Evolutionary conservation across 2,113 vertebrate genomes (phyloP).

Genomic region (Urocynchramus pylzowi): DNA sequence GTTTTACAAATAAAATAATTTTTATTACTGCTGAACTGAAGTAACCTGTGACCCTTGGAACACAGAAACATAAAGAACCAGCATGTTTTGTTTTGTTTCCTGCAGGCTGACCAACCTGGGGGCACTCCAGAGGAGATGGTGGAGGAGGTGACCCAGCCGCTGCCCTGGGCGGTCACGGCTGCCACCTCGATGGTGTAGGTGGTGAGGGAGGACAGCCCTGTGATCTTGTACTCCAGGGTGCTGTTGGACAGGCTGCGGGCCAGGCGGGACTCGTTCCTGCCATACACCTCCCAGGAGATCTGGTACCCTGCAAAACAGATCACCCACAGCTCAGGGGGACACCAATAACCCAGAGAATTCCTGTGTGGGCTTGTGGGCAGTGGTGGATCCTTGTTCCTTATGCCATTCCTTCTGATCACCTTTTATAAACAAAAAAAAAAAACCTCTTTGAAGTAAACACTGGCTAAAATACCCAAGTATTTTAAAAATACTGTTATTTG

Average conservation of each 20-base stretch:
- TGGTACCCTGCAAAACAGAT: slow-evolving; percentile 76
- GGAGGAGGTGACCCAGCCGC: slow-evolving; percentile 80
- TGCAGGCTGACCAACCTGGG: slow-evolving; percentile 79
- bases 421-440: neutral
- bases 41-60: neutral
- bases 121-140: slow-evolving; percentile 95
- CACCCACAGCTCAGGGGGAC: neutral
- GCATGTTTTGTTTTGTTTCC: neutral
- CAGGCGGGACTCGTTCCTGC: slow-evolving; percentile 77
- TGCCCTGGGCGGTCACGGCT: slow-evolving; percentile 79
- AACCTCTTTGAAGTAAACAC: neutral
- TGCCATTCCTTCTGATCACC: neutral
- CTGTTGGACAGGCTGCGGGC: slow-evolving; percentile 77
- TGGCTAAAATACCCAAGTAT: neutral
- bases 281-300: slow-evolving; percentile 88
- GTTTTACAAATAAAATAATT: neutral
- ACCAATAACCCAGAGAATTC: neutral
- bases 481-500: neutral
- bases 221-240: slow-evolving; percentile 86
- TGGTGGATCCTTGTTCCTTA: neutral
- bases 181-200: slow-evolving; percentile 89
- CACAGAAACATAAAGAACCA: rapidly evolving
- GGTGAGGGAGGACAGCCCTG: slow-evolving; percentile 87
- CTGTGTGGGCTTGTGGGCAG: rapidly evolving
- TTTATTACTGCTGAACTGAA: rapidly evolving